These are phyloP conservation scores for Hylaeus anthracinus DNA, from an alignment of 1,140 invertebrate genomes.

Conservation along the genomic window DNA sequence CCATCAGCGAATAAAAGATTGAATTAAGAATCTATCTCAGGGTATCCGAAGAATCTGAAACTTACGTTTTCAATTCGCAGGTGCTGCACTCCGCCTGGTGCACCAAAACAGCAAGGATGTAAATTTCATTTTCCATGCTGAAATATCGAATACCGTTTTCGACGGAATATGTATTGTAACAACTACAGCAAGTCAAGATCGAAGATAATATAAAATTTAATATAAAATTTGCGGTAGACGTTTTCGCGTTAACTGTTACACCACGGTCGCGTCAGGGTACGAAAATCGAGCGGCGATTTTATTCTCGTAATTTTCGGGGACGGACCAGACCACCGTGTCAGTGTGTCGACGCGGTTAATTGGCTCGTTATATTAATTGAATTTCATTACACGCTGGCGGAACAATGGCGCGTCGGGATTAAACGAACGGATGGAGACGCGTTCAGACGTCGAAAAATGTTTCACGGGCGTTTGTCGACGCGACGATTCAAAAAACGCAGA, in stretches of 20 bases:
- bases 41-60: neutral
- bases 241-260: conserved; percentile 51
- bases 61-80: neutral
- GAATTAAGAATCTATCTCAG: neutral
- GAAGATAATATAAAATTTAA: neutral
- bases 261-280: conserved; percentile 40
- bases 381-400: conserved; percentile 60
- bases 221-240: conserved; percentile 6
- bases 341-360: conserved; percentile 68
- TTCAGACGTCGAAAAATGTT: conserved; percentile 58
- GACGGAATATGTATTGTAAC: neutral
- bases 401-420: conserved; percentile 58
- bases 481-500: conserved; percentile 58
- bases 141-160: neutral
- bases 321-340: conserved; percentile 59
- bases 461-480: conserved; percentile 37
- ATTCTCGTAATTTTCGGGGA: neutral
- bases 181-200: neutral
- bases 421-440: conserved; percentile 51
- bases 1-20: neutral
- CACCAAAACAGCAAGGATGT: too few species aligned
- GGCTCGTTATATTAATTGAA: conserved; percentile 77
- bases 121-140: too few species aligned
- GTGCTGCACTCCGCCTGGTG: neutral
- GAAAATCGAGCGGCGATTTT: conserved; percentile 23